These are phyloP conservation scores for Porphyrio hochstetteri DNA, from an alignment of 2,113 vertebrate species.

Conservation along the genomic window DNA sequence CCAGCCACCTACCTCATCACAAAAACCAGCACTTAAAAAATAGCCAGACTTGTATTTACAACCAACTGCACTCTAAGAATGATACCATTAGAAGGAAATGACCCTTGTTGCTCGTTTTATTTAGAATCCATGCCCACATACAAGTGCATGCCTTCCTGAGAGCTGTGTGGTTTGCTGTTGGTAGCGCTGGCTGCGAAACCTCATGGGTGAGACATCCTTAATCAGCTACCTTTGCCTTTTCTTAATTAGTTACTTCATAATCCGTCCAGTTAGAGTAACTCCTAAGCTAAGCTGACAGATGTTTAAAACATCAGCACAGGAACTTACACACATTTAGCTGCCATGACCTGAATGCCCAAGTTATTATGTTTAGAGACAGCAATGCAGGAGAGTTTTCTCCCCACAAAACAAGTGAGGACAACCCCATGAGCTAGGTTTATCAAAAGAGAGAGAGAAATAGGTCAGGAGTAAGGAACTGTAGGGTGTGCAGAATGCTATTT, in stretches of 20 bases:
- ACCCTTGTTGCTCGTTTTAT: background rate
- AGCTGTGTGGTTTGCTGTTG: background rate
- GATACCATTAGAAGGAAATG: background rate
- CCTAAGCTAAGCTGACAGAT: background rate
- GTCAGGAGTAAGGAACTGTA: background rate
- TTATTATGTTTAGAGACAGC: background rate
- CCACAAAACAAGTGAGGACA: background rate
- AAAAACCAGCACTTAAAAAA: background rate
- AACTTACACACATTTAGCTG: rapidly evolving
- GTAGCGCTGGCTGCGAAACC: background rate
- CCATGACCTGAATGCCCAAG: rapidly evolving
- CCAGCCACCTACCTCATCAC: background rate
- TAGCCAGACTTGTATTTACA: background rate
- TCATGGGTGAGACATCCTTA: background rate
- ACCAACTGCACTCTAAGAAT: slow-evolving; percentile 21
- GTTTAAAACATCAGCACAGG: background rate
- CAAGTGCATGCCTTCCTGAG: background rate
- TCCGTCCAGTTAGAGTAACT: background rate
- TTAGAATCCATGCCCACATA: background rate
- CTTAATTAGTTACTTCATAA: background rate
- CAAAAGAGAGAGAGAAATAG: background rate
- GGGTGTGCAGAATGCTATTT: background rate
- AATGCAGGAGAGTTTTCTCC: background rate
- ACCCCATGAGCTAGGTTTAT: background rate
- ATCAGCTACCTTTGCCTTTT: background rate